phyloP scores from a whole-genome alignment of 2,888 invertebrate species.

The Pseudoips prasinana region DNA sequence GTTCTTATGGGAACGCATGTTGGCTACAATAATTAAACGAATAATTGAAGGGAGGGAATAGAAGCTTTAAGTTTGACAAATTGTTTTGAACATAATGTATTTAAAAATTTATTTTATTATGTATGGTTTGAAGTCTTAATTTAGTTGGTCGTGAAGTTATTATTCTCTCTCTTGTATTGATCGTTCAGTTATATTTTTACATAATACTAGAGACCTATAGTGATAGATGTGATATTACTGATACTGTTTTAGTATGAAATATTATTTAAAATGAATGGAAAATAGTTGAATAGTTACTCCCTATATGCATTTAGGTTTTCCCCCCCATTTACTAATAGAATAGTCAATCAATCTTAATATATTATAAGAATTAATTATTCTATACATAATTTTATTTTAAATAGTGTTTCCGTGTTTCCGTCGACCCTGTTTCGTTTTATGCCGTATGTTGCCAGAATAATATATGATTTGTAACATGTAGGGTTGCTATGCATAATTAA shows the following conservation, averaged over 20 bases:
- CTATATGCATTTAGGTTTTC: constrained; percentile 67
- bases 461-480: constrained; percentile 25
- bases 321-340: constrained; percentile 45
- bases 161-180: no score
- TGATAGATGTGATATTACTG: constrained; percentile 67
- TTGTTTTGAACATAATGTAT: no score
- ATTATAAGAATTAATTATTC: constrained; percentile 42
- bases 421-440: constrained; percentile 36
- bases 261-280: constrained; percentile 53
- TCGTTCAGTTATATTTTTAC: no score
- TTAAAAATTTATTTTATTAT: no score
- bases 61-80: no score
- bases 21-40: constrained; percentile 33
- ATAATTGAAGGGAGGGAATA: no score
- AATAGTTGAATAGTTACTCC: constrained; percentile 54
- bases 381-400: constrained; percentile 43
- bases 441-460: constrained; percentile 54
- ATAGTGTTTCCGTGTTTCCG: constrained; percentile 55
- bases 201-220: constrained; percentile 41
- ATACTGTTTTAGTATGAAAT: constrained; percentile 48
- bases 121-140: no score
- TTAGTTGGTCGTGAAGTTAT: no score
- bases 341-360: constrained; percentile 54
- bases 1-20: constrained; percentile 19
- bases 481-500: no score